Base-by-base conservation (phyloP, 2,113 vertebrate species). In the Coturnix japonica region DNA sequence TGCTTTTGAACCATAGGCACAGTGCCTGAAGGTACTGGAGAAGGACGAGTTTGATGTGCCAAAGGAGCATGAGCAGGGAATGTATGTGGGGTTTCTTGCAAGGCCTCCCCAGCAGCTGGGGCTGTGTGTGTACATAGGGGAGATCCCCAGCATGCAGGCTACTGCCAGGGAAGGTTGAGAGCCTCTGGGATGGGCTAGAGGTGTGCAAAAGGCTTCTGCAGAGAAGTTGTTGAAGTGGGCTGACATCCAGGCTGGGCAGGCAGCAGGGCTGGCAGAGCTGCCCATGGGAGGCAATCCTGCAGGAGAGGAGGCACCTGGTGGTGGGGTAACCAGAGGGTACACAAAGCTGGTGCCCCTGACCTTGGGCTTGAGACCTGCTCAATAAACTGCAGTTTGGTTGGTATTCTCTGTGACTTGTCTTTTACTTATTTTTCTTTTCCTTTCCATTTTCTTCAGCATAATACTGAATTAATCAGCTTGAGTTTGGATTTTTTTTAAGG, bases 391-490 rank as follows among this genome's bases (percentile, higher is more conserved):
- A 25, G 31, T 67, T 64, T 54, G 11, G n/a, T 73, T 86, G 77
- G 21, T 14, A 71, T 81, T 59, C 41, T 77, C 30, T 19, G 14
- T 56, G 23, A 26, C 41, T 60, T 53, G 51, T 53, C 14, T 1
- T 20, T n/a, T 43, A 49, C 28, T 31, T 30, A n/a, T 7, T 53
- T 69, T 63, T 33, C 30, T 7, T 47, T 56, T 65, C 26, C 43
- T 51, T 39, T 1, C 9, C 1, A 8, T 30, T 20, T 6, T 69
- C 30, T 66, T 28, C 23, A 73, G 12, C 30, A 60, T 1, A 1
- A 7, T 4, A 17, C 56, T 66, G 56, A 87, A 76, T 70, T 69
- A 66, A 88, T 70, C 28, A 53, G 17, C 33, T 53, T 13, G 69
- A n/a, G 64, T 61, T 81, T 57, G 30, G 18, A 31, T 57, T 57